A percentile compares a stretch with the other conserved stretches of the same genome.
Conservation (phyloP, 2,113 vertebrate genomes). For the Sarotherodon lohbergeri region DNA sequence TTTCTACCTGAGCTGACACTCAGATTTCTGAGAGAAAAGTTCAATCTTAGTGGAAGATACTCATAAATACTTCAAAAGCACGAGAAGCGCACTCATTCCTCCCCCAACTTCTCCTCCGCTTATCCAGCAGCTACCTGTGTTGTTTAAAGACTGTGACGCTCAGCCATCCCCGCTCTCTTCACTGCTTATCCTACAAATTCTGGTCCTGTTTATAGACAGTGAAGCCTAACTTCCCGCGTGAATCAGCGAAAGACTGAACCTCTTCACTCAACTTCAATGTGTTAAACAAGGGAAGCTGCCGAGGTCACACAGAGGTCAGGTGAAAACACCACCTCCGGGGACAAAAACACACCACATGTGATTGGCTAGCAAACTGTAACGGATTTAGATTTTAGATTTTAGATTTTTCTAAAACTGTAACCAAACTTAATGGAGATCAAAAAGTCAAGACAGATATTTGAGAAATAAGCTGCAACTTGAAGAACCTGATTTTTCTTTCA, state of each 20-base stretch:
- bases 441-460: background rate
- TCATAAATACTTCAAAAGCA: constrained; percentile 57
- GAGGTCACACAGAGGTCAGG: constrained; percentile 32
- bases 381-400: background rate
- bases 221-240: constrained; percentile 39
- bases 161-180: background rate
- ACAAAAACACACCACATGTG: constrained; percentile 6
- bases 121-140: constrained; percentile 39
- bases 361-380: background rate
- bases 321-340: constrained; percentile 13
- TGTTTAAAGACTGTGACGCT: constrained; percentile 31
- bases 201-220: constrained; percentile 33
- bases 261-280: constrained; percentile 34
- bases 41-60: constrained; percentile 34
- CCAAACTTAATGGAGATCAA: background rate
- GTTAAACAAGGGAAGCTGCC: constrained; percentile 18
- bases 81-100: constrained; percentile 25
- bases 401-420: background rate
- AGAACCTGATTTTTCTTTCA: background rate
- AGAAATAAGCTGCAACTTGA: background rate
- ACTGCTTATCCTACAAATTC: constrained; percentile 23
- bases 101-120: background rate
- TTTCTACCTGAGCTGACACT: constrained; percentile 2
- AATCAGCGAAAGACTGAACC: constrained; percentile 8
- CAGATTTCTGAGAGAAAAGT: constrained; percentile 8